Percentiles rank a stretch among this genome's conserved stretches.
Evolutionary conservation across 2,113 vertebrate species (phyloP).

Genomic region (Toxotes chatareus): DNA sequence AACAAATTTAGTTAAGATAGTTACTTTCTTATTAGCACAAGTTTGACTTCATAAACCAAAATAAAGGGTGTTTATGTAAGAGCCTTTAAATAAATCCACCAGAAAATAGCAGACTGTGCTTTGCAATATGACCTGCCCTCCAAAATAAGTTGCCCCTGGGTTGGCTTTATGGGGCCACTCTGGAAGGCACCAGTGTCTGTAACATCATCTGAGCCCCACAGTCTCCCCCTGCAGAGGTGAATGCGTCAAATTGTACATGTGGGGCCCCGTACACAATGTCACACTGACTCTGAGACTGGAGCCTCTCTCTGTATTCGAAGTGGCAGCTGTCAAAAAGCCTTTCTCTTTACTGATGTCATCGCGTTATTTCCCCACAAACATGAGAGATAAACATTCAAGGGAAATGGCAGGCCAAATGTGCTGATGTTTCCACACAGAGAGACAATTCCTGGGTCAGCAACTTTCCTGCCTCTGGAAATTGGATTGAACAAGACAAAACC

Average conservation of each 20-base stretch:
- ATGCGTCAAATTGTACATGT: slow-evolving; percentile 36
- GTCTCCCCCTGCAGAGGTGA: slow-evolving; percentile 46
- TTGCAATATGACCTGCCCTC: slow-evolving; percentile 26
- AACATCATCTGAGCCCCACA: slow-evolving; percentile 37
- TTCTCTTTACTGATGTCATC: slow-evolving; percentile 49
- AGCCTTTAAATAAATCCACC: not conserved
- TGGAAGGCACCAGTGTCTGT: slow-evolving; percentile 38
- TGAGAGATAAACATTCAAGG: slow-evolving; percentile 45
- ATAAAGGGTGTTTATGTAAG: not conserved
- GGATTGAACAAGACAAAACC: slow-evolving; percentile 63
- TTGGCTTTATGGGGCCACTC: slow-evolving; percentile 33
- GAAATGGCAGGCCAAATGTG: slow-evolving; percentile 62
- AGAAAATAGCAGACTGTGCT: slow-evolving; percentile 11
- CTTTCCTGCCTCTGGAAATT: slow-evolving; percentile 69
- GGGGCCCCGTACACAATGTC: slow-evolving; percentile 52
- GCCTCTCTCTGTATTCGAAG: slow-evolving; percentile 57
- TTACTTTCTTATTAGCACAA: not conserved
- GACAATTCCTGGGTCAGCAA: slow-evolving; percentile 72
- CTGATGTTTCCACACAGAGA: slow-evolving; percentile 70
- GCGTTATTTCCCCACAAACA: slow-evolving; percentile 53
- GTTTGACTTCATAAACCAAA: not conserved
- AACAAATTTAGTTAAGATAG: not conserved
- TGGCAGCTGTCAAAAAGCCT: slow-evolving; percentile 68
- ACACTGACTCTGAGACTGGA: slow-evolving; percentile 40
- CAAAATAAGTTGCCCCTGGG: slow-evolving; percentile 26